These are phyloP conservation scores for Speoplatyrhinus poulsoni DNA, from an alignment of 2,113 vertebrate species.

Conservation along the genomic window DNA sequence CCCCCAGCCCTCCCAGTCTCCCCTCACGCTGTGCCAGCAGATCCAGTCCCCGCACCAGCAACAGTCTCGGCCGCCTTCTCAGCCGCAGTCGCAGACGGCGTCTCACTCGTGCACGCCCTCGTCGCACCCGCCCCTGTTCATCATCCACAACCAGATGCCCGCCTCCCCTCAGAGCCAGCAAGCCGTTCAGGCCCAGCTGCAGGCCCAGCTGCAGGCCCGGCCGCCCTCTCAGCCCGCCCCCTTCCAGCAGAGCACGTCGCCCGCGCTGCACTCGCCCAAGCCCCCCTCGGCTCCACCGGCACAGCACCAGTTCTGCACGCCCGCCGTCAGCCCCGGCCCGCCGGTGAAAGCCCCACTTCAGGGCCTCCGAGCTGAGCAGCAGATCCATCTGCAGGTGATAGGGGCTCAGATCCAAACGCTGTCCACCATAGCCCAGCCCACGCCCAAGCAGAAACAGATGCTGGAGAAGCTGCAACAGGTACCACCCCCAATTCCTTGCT, in stretches of 20 bases:
- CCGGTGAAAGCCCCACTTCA: constrained; percentile 75
- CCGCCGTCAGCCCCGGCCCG: constrained; percentile 41
- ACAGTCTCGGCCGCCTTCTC: constrained; percentile 78
- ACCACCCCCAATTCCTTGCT: constrained; percentile 11
- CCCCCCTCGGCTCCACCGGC: constrained; percentile 61
- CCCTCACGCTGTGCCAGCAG: constrained; percentile 81
- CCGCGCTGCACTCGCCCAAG: constrained; percentile 76
- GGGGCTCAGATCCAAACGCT: constrained; percentile 82
- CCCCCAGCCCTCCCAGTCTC: constrained; percentile 80
- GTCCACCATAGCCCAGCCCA: constrained; percentile 75
- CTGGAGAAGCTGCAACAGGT: constrained; percentile 92
- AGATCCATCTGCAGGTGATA: constrained; percentile 84
- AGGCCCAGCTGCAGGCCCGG: constrained; percentile 59
- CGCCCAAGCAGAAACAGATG: constrained; percentile 83
- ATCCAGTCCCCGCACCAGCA: constrained; percentile 80
- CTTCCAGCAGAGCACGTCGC: constrained; percentile 67
- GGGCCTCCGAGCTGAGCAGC: constrained; percentile 79
- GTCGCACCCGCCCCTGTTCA: constrained; percentile 78
- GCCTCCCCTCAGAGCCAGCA: constrained; percentile 72
- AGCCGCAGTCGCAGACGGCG: constrained; percentile 79
- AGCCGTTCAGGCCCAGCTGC: constrained; percentile 69
- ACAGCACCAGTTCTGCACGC: constrained; percentile 79
- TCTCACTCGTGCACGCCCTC: constrained; percentile 85
- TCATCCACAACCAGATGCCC: constrained; percentile 83
- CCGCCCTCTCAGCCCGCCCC: constrained; percentile 65